Evolutionary conservation across 2,113 vertebrate genomes (phyloP), one percentile per base, ranked within the genome.

Genomic region (Barbus barbus): DNA sequence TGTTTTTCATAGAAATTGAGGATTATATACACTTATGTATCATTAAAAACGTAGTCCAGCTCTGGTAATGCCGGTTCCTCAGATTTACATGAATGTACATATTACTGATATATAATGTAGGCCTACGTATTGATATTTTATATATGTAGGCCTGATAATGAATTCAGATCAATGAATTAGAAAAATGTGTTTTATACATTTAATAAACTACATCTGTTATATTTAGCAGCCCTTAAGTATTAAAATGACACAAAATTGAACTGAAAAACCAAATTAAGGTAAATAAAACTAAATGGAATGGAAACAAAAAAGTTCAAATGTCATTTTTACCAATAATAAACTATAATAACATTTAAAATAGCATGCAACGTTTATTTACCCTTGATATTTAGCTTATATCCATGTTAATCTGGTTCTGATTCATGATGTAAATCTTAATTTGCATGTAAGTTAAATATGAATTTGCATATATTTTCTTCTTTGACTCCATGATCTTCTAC

Each of bases 341-440:
- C 12, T 33, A 14, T 56, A 61, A 46, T 46, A 61, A 74, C 11
- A 13, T 69, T 58, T 24, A 58, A 24, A 38, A 58, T 4, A 58
- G 1, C 41, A 9, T 46, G 20, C 44, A 14, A 51, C 0, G 1
- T 80, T 72, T 85, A 81, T 85, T 73, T 85, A 63, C 84, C 38
- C 24, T 61, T 84, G 4, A 38, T 13, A 44, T 18, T 1, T 72
- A 11, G 1, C 26, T n/a, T 65, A 2, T 75, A 36, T 77, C 28
- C n/a, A 65, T 3, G n/a, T 31, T 46, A 75, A 36, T 22, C 24
- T 33, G 24, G 26, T 18, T 41, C 24, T 28, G 24, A 28, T 63
- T 63, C 24, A 16, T 63, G 63, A 31, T 4, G 22, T 18, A 18
- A 69, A 22, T 38, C 8, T 69, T 38, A 5, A 81, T 60, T 24